Base-by-base conservation (phyloP, 2,113 vertebrate genomes). In the Ceyx melanurus region DNA sequence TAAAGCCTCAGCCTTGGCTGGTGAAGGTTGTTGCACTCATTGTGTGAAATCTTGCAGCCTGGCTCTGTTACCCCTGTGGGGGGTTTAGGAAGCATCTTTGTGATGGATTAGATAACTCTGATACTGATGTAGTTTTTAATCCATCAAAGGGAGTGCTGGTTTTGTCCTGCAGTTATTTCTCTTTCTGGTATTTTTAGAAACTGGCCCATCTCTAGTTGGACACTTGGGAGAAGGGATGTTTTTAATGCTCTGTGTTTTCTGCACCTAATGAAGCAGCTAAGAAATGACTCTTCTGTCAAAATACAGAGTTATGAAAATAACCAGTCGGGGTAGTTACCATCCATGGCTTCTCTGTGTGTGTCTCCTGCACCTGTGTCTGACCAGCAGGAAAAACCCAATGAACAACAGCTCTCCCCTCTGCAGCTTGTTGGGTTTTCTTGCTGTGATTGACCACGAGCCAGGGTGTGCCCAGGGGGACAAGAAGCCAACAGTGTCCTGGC, bases 111-210 rank as follows among this genome's bases (percentile, higher is more conserved):
- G 37, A 20, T 73, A 84, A 54, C 58, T 65, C 65, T 17, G 60
- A 17, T 48, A 3, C 9, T 42, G 45, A 3, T 9, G 23, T 33
- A 22, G n/a, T 71, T 37, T 33, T 35, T 11, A 33, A 60, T 64
- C 70, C 70, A 16, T 61, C 74, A 79, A 28, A 22, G 33, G 16
- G 40, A 65, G 33, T 42, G 57, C n/a, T 85, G 79, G 11, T 23
- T 53, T 93, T 76, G 18, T 84, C 70, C 84, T 61, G 77, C 48
- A 42, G 37, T 84, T 81, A 45, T 60, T 93, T 82, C 11, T 90
- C 54, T 72, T 45, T 15, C 14, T 45, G 45, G 21, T 89, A 58
- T 90, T 96, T 96, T 84, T 94, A 87, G 81, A 31, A 60, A 29
- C n/a, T 23, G 50, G 31, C 37, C 2, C 37, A 8, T 72, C 85